Base-by-base conservation (phyloP, 1,140 invertebrate species). In the Drosophila murphyi region DNA sequence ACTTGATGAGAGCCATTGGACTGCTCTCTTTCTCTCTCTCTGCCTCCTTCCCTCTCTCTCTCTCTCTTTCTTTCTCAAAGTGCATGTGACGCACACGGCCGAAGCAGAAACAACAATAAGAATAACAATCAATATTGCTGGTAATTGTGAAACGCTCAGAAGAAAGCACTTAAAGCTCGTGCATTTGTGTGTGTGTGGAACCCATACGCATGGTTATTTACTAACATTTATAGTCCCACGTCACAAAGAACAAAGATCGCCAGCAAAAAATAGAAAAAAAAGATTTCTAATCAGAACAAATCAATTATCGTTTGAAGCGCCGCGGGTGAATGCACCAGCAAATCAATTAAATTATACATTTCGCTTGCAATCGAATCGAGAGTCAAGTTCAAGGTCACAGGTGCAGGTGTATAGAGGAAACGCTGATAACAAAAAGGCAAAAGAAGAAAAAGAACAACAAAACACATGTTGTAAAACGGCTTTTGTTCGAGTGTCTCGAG, bases 271-370 rank as follows among this genome's bases (percentile, higher is more conserved):
- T 55, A 10, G n/a, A 54, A 70, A 29, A 51, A 60, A 71, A 65
- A 10, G 70, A 48, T 72, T 78, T 85, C 78, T 78, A 87, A 87
- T 85, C 81, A 78, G 67, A 64, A 72, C 12, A 77, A 86, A 86
- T 86, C 82, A 85, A 85, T 86, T 80, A 78, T 70, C 77, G 55
- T 64, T 69, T 29, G 7, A 67, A 72, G 6, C 37, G 5, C 10
- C 28, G 39, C 48, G 57, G 77, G 82, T 80, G 73, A 83, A 83
- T 85, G 76, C 45, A 83, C 76, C 41, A 10, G 39, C 10, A 37
- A 59, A 54, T 62, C 51, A 69, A 57, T 32, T 12, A 54, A 78
- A 74, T 72, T 67, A 69, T 32, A 52, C 52, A 59, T 64, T 80
- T 73, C 29, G 37, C 37, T 41, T 71, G 43, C 60, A 55, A 56